Conservation (phyloP, 2,888 invertebrate species). For the Drosophila heteroneura region DNA sequence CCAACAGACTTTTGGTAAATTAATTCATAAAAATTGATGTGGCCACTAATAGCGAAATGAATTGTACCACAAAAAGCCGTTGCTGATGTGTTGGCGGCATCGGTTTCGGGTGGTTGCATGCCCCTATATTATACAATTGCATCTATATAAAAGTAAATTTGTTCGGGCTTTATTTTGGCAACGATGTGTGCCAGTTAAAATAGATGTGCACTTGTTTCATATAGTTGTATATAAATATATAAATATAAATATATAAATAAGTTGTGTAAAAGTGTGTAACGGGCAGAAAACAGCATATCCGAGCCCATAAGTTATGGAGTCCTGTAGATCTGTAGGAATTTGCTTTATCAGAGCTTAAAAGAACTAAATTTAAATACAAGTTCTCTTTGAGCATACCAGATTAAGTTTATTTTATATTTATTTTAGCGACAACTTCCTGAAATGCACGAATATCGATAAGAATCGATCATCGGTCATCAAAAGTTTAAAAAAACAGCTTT, state of each 20-base stretch:
- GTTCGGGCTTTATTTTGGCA: constrained; percentile 18
- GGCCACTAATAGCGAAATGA: constrained; percentile 70
- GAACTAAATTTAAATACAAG: background rate
- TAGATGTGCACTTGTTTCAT: constrained; percentile 27
- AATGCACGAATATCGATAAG: background rate
- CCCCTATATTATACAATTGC: constrained; percentile 37
- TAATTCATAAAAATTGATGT: constrained; percentile 83
- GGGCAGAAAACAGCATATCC: background rate
- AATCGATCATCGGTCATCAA: background rate
- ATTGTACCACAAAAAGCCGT: constrained; percentile 40
- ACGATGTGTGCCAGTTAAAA: constrained; percentile 5
- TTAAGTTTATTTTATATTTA: accelerated
- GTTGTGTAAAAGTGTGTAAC: background rate
- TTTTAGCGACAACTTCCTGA: background rate
- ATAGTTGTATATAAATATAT: constrained; percentile 2
- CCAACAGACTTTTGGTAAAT: constrained; percentile 75
- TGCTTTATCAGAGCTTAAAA: background rate
- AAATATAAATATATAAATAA: constrained; percentile 10
- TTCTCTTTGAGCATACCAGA: background rate
- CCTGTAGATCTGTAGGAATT: background rate
- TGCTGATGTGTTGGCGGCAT: constrained; percentile 42
- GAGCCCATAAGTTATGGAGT: background rate
- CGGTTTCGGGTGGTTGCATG: constrained; percentile 55
- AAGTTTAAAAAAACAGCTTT: background rate
- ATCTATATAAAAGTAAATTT: constrained; percentile 23